Evolutionary conservation across 2,888 invertebrate genomes (phyloP).

Genomic region (Ornithoptera priamus): DNA sequence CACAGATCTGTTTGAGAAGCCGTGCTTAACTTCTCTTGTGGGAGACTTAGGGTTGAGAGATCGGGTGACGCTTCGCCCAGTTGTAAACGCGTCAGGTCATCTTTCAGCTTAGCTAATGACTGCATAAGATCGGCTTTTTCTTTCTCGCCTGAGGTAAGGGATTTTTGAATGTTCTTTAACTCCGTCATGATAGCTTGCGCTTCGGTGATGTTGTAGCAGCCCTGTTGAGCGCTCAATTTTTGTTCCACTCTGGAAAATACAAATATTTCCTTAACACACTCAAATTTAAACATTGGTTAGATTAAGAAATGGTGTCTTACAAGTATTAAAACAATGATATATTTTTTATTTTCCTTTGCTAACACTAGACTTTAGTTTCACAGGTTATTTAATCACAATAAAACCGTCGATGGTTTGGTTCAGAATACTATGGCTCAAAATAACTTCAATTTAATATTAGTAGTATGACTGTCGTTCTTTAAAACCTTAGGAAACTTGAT

Average conservation of each 20-base stretch:
- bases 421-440: no score
- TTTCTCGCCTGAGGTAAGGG: constrained; percentile 93
- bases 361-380: no score
- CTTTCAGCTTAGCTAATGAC: constrained; percentile 94
- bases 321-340: neutral
- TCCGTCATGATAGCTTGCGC: constrained; percentile 98
- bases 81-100: constrained; percentile 93
- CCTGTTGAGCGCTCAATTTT: constrained; percentile 90
- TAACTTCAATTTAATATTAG: no score
- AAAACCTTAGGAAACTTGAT: no score
- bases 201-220: constrained; percentile 95
- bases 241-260: constrained; percentile 88
- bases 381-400: no score
- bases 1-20: constrained; percentile 98
- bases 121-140: constrained; percentile 97
- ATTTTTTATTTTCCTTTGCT: neutral
- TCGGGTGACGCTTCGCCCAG: constrained; percentile 91
- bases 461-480: no score
- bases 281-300: no score
- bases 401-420: no score
- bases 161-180: constrained; percentile 94
- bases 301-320: no score
- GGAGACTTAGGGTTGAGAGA: constrained; percentile 88
- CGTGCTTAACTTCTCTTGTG: constrained; percentile 93
- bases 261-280: neutral